Evolutionary conservation across 2,888 invertebrate species (phyloP).

Genomic region (Serrognathus titanus): DNA sequence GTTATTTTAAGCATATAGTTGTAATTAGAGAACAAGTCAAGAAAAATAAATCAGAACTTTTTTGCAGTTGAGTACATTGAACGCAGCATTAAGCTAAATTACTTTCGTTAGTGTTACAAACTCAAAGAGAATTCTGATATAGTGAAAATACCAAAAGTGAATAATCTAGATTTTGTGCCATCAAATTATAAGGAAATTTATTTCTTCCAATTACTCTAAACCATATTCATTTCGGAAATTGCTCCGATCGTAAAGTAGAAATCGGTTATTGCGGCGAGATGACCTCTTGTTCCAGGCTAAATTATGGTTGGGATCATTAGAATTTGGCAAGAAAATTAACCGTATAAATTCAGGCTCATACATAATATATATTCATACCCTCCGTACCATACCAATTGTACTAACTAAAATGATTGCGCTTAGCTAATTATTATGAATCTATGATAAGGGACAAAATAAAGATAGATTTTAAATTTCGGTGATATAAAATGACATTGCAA

Average conservation of each 20-base stretch:
- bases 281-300: slow-evolving; percentile 21
- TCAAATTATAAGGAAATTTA: slow-evolving; percentile 4
- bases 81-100: too few species aligned
- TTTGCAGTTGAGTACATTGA: too few species aligned
- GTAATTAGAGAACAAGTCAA: too few species aligned
- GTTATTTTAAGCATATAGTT: too few species aligned
- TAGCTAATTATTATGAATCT: background rate
- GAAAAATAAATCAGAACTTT: too few species aligned
- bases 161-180: background rate
- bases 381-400: slow-evolving; percentile 17
- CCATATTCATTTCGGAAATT: slow-evolving; percentile 16
- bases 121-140: too few species aligned
- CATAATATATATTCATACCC: background rate
- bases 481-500: background rate
- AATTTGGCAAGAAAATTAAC: slow-evolving; percentile 13
- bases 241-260: slow-evolving; percentile 14
- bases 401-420: slow-evolving; percentile 10
- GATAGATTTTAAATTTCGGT: slow-evolving; percentile 1
- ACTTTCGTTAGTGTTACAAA: too few species aligned
- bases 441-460: background rate
- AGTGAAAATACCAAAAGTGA: background rate
- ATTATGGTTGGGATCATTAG: slow-evolving; percentile 17
- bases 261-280: slow-evolving; percentile 21
- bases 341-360: background rate
- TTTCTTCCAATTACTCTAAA: slow-evolving; percentile 14